phyloP scores from a whole-genome alignment of 2,797 vertebrate species.

The Pseudomugil tenellus region DNA sequence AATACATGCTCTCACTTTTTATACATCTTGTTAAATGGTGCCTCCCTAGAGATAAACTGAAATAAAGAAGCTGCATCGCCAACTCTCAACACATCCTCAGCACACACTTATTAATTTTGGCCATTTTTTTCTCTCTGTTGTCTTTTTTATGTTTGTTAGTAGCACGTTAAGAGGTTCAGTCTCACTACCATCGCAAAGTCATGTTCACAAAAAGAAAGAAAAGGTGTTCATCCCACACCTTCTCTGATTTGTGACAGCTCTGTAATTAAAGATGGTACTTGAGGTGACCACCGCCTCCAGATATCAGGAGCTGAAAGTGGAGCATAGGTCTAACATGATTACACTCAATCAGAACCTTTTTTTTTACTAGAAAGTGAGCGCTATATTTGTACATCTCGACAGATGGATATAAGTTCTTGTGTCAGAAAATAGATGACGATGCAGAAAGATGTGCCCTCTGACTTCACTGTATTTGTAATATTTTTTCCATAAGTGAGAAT shows the following conservation, averaged over 20 bases:
- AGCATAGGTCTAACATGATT: neutral
- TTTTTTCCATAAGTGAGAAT: neutral
- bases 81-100: slow-evolving; percentile 63
- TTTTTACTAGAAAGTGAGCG: too few species aligned
- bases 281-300: slow-evolving; percentile 10
- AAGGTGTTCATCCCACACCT: slow-evolving; percentile 15
- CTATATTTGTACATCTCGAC: neutral
- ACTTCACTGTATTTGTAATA: slow-evolving; percentile 8
- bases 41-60: slow-evolving; percentile 70
- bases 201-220: neutral
- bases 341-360: too few species aligned
- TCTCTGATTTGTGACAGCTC: slow-evolving; percentile 11
- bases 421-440: neutral
- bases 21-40: slow-evolving; percentile 81
- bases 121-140: slow-evolving; percentile 33
- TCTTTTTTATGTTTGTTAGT: slow-evolving; percentile 57
- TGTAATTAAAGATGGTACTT: slow-evolving; percentile 7
- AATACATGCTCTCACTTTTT: slow-evolving; percentile 82
- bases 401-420: neutral
- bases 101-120: slow-evolving; percentile 64
- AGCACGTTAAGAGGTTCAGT: slow-evolving; percentile 54
- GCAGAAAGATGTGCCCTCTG: neutral
- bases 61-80: slow-evolving; percentile 68
- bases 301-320: neutral
- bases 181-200: slow-evolving; percentile 8